Evolutionary conservation across 2,797 vertebrate species (phyloP).

Genomic region (Smutsia temminckii): DNA sequence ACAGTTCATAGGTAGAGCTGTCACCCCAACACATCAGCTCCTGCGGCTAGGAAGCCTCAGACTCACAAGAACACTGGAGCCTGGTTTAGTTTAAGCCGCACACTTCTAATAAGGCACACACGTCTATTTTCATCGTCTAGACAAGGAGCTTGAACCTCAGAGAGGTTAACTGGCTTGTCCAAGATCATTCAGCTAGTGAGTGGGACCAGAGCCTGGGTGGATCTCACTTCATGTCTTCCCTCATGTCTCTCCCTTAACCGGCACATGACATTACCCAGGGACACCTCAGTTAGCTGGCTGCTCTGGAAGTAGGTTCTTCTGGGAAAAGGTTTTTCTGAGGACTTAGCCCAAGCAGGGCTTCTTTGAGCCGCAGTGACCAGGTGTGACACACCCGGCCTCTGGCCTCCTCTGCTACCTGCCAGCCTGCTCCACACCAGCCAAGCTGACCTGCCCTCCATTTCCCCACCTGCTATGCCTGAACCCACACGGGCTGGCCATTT

Average conservation of each 20-base stretch:
- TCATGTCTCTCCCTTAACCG: background rate
- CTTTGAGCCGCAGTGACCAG: background rate
- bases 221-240: background rate
- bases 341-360: background rate
- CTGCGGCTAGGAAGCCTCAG: background rate
- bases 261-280: background rate
- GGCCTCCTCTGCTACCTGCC: background rate
- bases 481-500: rapidly evolving
- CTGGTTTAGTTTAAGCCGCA: background rate
- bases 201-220: background rate
- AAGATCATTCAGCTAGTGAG: background rate
- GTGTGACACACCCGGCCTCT: background rate
- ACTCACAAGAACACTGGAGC: background rate
- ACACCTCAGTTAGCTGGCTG: background rate
- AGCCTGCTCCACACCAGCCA: background rate
- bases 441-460: background rate
- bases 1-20: background rate
- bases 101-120: background rate
- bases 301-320: background rate
- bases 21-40: background rate
- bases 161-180: background rate
- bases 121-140: background rate
- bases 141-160: background rate
- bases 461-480: background rate
- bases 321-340: background rate